Evolutionary conservation across 1,140 invertebrate species (phyloP), one percentile per base, ranked within the genome.

Genomic region (Drosophila busckii): DNA sequence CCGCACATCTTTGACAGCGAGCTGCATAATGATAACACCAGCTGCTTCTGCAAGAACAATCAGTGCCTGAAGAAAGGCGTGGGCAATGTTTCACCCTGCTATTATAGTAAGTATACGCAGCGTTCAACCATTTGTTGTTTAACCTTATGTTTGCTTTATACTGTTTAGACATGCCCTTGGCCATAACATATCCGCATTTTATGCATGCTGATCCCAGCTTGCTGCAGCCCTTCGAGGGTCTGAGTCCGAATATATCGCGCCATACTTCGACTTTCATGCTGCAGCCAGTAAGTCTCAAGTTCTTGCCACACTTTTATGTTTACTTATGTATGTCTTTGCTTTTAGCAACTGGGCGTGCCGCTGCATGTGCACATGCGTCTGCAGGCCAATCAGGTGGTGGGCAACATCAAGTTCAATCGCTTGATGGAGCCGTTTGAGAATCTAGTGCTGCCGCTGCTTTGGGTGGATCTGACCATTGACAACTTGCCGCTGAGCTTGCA

Each of bases 101-200:
- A 94, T 59, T 94, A 93, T 83, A 91, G 92, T 92, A 84, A 90
- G 90, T 89, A 20, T 40, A 9, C 13, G 8, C 3, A 0, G 1
- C 5, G 7, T 6, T 2, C 8, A 3, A 13, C 3, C 5, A 26
- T 2, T 2, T 0, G n/a, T 15, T 31, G 12, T 5, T 4, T 23
- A 22, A 38, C 1, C 3, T n/a, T 5, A 3, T 25, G 0, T 37
- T n/a, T n/a, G n/a, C 2, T 6, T 8, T 1, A 7, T 15, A 3
- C 8, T 29, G 16, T 25, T 4, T 66, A 93, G 92, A 89, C 65
- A 89, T 95, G 12, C 93, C 92, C 1, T 87, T 92, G 5, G 91
- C 90, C 0, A 87, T 95, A 19, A 95, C 95, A 0, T 91, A 92
- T 67, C 95, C 94, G 0, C 95, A 97, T 87, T 97, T 96, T 63